Conservation (phyloP, 2,888 invertebrate genomes). For the Xylocampa areola region DNA sequence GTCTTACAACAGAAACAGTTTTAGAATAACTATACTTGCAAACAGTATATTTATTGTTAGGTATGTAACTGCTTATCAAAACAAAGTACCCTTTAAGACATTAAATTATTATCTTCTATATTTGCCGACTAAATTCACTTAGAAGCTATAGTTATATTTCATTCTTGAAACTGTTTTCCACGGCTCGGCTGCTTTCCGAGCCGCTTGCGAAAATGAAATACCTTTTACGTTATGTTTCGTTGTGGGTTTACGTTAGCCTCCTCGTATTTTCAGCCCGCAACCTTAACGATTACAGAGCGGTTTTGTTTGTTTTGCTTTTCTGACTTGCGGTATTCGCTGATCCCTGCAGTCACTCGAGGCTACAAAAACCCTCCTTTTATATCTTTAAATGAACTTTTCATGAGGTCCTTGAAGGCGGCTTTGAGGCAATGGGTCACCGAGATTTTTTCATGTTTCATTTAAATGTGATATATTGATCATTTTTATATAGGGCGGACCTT, state of each 20-base stretch:
- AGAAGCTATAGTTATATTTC: constrained; percentile 42
- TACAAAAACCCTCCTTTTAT: constrained; percentile 69
- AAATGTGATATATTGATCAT: constrained; percentile 19
- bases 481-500: constrained; percentile 22
- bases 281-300: constrained; percentile 63
- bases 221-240: constrained; percentile 62
- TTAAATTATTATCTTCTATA: constrained; percentile 43
- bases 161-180: constrained; percentile 52
- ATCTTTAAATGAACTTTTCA: constrained; percentile 74
- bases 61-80: constrained; percentile 8
- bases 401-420: constrained; percentile 64
- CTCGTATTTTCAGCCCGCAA: constrained; percentile 59
- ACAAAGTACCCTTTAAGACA: constrained; percentile 17
- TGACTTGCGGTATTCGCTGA: constrained; percentile 65
- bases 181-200: constrained; percentile 51
- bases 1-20: background rate
- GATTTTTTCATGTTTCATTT: constrained; percentile 48
- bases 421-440: constrained; percentile 73
- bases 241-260: constrained; percentile 62
- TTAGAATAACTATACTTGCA: constrained; percentile 10
- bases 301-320: constrained; percentile 66
- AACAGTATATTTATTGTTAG: constrained; percentile 4
- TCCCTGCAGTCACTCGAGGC: constrained; percentile 61
- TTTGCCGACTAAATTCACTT: constrained; percentile 36
- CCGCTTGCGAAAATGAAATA: constrained; percentile 61